Evolutionary conservation across 2,797 vertebrate species (phyloP), one percentile per base, ranked within the genome.

Genomic region (Lerista edwardsae): DNA sequence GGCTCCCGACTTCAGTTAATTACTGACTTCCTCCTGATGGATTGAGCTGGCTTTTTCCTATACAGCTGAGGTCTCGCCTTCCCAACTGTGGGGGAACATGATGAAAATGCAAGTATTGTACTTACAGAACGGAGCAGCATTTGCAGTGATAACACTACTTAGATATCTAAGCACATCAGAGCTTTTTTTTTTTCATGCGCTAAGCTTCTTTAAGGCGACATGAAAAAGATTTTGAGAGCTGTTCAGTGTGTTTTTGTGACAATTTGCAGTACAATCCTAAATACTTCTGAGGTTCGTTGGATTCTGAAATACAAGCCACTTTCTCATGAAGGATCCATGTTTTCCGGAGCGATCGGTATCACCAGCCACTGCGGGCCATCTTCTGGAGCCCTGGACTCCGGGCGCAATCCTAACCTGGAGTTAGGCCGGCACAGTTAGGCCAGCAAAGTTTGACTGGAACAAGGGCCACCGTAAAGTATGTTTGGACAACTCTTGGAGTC

Each of bases 1-100:
- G 47, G 85, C 82, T 91, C 59, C 27, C 55, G 15, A 59, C 67
- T 91, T 79, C 71, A 75, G 59, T 87, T 90, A 88, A 88, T 74
- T 88, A 78, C 81, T 85, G 64, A 69, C 61, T 87, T 89, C n/a
- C 25, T 59, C 67, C 44, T 55, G 57, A 84, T 93, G 71, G 87
- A 75, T 61, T 76, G 47, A 69, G 31, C 65, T 82, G 64, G 51
- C 62, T 91, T 85, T 87, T n/a, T 41, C 83, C 79, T 71, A 4
- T 82, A n/a, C 51, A 88, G 29, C 55, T 55, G 4, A 8, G 1
- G 61, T 85, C 86, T 86, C 61, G 5, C 67, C 67, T 0, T 75
- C 25, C 86, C 9, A 80, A 7, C 0, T 84, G 4, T 80, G 82
- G 5, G 39, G 34, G 25, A 67, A 27, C 83, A 34, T 77, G 65